Evolutionary conservation across 1,140 invertebrate species (phyloP), one percentile per base, ranked within the genome.

Genomic region (Babylonia areolata): DNA sequence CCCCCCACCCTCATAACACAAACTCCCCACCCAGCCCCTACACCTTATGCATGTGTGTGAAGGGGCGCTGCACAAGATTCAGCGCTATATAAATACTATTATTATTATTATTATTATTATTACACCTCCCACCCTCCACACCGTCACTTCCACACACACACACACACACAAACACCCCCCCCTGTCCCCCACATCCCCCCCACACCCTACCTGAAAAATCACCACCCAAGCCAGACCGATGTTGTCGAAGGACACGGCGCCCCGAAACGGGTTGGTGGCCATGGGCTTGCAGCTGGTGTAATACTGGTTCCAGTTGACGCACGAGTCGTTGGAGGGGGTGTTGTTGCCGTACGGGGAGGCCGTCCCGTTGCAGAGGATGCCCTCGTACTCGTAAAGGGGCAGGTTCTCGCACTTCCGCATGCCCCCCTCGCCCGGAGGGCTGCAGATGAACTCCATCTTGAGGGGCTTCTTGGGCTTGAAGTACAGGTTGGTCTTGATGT

Each of bases 171-270:
- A 77, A 23, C 33, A 77, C n/a, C 9, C 37, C 3, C 37, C 35
- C 2, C 46, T 51, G 17, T 17, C 46, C 46, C 46, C 0, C 0
- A 51, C 46, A 51, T 9, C 46, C 46, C 46, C 46, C 2, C 17
- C 46, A 40, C 28, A 69, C 96, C 96, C 97, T 95, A 99, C 99
- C 95, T 99, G 96, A 95, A 99, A 99, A 94, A 99, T 99, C 86
- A 99, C 99, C 82, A 99, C 99, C 99, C 99, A 99, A 54, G 99
- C 99, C 88, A 99, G 96, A 77, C 99, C 99, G 90, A 99, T 99
- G 94, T 99, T 99, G 95, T 99, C 99, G 95, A 99, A 99, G 28
- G 98, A 99, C 91, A 99, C 99, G 37, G 99, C 99, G 71, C 99
- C 99, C 95, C 99, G 98, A 94, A 99, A 99, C 37, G 99, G 99